Conservation (phyloP, 1,140 invertebrate genomes). For the Drosophila athabasca region DNA sequence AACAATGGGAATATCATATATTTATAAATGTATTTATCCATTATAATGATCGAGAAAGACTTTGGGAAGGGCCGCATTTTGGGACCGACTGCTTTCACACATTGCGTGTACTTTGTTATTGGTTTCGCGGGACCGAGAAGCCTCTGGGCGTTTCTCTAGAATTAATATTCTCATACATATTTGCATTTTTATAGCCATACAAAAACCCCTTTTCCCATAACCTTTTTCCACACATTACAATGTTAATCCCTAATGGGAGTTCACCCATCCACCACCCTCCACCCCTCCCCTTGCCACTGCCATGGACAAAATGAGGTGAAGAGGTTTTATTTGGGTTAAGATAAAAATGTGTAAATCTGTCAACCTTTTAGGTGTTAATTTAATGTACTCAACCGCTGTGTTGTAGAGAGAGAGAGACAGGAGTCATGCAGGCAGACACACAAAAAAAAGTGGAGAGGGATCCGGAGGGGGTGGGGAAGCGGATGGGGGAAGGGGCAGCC, state of each 20-base stretch:
- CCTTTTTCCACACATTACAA: conserved; percentile 47
- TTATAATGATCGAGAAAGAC: no score
- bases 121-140: no score
- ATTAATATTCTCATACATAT: conserved; percentile 20
- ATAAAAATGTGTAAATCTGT: conserved; percentile 62
- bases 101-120: no score
- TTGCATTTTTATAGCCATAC: not conserved
- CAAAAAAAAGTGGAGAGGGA: conserved; percentile 11
- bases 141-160: no score
- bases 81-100: no score
- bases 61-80: no score
- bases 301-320: conserved; percentile 14
- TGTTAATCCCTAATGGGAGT: conserved; percentile 46
- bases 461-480: not conserved
- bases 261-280: conserved; percentile 7
- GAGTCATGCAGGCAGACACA: not conserved
- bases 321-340: conserved; percentile 40
- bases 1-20: no score
- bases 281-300: not conserved
- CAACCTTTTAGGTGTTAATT: conserved; percentile 65
- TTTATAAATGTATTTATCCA: no score
- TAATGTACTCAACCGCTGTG: conserved; percentile 49
- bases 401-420: conserved; percentile 7
- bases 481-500: conserved; percentile 4
- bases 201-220: conserved; percentile 18